A percentile compares a stretch with the other conserved stretches of the same genome.
phyloP scores from a whole-genome alignment of 2,113 vertebrate species.

The Hemicordylus capensis region DNA sequence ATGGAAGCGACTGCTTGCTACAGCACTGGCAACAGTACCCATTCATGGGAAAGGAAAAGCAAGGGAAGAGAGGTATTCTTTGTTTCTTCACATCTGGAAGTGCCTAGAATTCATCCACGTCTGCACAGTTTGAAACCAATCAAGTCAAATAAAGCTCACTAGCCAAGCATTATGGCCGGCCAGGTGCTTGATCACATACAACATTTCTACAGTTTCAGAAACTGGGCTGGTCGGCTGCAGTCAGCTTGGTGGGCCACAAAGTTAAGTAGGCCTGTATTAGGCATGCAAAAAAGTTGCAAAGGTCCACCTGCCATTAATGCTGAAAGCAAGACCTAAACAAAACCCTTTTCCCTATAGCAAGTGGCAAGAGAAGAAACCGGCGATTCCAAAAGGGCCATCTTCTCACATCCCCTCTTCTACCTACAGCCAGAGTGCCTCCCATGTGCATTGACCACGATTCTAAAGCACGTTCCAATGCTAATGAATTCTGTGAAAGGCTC shows the following conservation, averaged over 20 bases:
- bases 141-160: not conserved
- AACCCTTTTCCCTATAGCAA: not conserved
- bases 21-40: not conserved
- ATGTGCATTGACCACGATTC: conserved; percentile 16
- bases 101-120: not conserved
- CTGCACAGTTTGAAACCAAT: not conserved
- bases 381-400: not conserved
- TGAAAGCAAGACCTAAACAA: not conserved
- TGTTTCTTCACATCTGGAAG: not conserved
- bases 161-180: not conserved
- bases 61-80: not conserved
- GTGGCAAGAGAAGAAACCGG: conserved; percentile 1
- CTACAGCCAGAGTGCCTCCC: conserved; percentile 24
- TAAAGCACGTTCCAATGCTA: not conserved
- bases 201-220: not conserved
- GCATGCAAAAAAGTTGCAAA: not conserved
- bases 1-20: no score
- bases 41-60: not conserved
- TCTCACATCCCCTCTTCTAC: not conserved
- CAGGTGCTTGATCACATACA: not conserved
- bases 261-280: not conserved
- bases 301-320: not conserved
- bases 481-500: conserved; percentile 53
- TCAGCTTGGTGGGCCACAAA: not conserved
- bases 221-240: not conserved